phyloP scores from a whole-genome alignment of 2,113 vertebrate species.

The Narcine bancroftii region DNA sequence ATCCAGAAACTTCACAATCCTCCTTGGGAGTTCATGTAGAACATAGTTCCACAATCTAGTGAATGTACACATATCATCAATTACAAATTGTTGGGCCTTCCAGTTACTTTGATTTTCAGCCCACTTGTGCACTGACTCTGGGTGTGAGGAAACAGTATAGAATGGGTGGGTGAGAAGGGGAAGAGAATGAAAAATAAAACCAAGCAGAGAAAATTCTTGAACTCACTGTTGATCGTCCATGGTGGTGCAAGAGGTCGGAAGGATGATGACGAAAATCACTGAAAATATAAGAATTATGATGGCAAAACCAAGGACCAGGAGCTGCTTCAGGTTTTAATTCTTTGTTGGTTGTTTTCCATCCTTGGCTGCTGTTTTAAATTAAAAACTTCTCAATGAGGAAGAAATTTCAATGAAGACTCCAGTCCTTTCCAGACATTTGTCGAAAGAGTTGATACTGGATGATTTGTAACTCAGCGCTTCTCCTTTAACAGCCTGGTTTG shows the following conservation, averaged over 20 bases:
- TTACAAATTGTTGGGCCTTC: not conserved
- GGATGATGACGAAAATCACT: not conserved
- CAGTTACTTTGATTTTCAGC: not conserved
- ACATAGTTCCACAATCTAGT: not conserved
- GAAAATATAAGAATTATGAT: not conserved
- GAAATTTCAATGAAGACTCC: not conserved
- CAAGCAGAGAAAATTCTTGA: not conserved
- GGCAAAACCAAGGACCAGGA: not conserved
- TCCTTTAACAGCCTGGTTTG: not conserved
- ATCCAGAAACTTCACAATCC: not conserved
- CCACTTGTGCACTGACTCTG: not conserved
- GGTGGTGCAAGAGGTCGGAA: not conserved
- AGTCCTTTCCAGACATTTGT: no score
- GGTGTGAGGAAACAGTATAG: not conserved
- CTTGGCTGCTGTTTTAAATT: not conserved
- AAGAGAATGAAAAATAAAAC: not conserved
- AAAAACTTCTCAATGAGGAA: not conserved
- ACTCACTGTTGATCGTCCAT: conserved; percentile 18
- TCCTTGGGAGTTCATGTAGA: not conserved
- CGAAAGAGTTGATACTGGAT: not conserved
- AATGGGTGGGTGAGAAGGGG: not conserved
- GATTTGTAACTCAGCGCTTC: not conserved
- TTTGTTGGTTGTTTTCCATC: not conserved
- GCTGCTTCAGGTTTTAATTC: not conserved
- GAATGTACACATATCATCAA: not conserved